Percentiles rank a stretch among this genome's conserved stretches.
phyloP scores from a whole-genome alignment of 1,140 invertebrate species.

The Eriosoma lanigerum region DNA sequence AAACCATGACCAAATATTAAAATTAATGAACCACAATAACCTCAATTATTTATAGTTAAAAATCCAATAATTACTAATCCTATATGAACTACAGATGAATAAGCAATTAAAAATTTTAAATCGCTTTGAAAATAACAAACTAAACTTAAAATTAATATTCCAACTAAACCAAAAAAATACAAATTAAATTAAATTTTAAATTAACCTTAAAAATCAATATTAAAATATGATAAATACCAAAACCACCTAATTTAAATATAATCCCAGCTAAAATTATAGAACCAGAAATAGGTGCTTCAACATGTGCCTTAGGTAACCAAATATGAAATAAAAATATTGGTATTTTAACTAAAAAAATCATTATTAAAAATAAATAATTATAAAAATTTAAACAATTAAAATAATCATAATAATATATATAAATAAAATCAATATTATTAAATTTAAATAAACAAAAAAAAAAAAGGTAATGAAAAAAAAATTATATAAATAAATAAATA shows the following conservation, averaged over 20 bases:
- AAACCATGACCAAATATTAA: slow-evolving; percentile 6
- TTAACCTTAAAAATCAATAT: background rate
- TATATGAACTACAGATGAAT: background rate
- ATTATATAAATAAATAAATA: slow-evolving; percentile 6
- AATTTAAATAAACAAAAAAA: background rate
- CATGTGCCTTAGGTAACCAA: background rate
- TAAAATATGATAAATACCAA: background rate
- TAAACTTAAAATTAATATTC: background rate
- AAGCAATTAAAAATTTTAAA: slow-evolving; percentile 1
- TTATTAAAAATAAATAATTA: slow-evolving; percentile 7
- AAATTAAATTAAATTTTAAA: background rate
- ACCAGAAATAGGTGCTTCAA: background rate
- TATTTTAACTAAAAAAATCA: background rate
- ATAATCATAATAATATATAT: slow-evolving; percentile 3
- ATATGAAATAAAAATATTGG: background rate
- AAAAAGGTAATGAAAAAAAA: background rate
- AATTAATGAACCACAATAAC: background rate
- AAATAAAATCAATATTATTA: background rate
- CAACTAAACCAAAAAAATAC: background rate
- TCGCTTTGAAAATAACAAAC: background rate
- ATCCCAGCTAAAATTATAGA: background rate
- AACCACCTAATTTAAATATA: background rate
- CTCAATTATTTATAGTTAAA: background rate
- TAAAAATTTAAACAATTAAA: background rate
- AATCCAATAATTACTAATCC: background rate